Evolutionary conservation across 2,888 invertebrate species (phyloP).

Genomic region (Rotaria sp.): DNA sequence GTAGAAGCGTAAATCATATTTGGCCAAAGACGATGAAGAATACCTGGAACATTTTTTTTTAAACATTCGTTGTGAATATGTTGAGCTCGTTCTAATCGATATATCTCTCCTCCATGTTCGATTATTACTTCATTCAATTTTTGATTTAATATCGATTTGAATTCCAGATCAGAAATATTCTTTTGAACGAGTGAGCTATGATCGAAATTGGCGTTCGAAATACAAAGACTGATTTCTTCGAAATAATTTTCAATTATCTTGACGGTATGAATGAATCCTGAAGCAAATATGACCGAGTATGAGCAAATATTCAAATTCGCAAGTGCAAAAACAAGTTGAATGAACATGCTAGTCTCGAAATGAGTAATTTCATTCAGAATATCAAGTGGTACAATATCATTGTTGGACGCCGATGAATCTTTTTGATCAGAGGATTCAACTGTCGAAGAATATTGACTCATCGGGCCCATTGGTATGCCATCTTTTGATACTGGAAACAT

Average conservation of each 20-base stretch:
- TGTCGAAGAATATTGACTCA: background rate
- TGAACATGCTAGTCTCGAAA: background rate
- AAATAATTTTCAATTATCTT: background rate
- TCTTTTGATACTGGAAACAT: background rate
- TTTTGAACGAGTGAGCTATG: background rate
- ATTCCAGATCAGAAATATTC: background rate
- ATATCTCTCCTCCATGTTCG: background rate
- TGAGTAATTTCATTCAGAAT: background rate
- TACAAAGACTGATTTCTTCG: conserved; percentile 4
- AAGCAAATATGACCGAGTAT: background rate
- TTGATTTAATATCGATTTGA: background rate
- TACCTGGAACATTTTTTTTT: background rate
- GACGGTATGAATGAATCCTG: background rate
- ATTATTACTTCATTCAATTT: background rate
- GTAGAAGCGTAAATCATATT: too few species aligned
- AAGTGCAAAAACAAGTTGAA: background rate
- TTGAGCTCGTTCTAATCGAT: background rate
- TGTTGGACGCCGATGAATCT: background rate
- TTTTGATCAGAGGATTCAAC: background rate
- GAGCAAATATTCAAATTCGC: background rate
- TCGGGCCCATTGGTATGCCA: background rate
- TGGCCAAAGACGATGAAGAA: conserved; percentile 7
- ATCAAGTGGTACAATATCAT: background rate
- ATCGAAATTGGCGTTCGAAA: background rate
- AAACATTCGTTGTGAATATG: background rate